A percentile compares a stretch with the other conserved stretches of the same genome.
phyloP scores from a whole-genome alignment of 2,888 invertebrate species.

The Thecophora atra region DNA sequence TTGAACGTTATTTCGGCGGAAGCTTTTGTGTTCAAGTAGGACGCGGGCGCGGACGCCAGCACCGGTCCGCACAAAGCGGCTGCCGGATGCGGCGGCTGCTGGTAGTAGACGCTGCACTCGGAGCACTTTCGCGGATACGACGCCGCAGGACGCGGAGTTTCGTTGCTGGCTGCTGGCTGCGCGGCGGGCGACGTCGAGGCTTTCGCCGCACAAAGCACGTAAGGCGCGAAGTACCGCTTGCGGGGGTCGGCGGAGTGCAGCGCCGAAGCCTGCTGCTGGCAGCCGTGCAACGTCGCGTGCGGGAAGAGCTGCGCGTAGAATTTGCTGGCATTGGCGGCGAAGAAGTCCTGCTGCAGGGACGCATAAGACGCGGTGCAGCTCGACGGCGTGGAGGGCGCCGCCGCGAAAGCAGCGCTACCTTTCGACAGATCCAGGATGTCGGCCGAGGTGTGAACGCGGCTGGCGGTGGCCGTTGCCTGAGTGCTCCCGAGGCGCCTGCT shows the following conservation, averaged over 20 bases:
- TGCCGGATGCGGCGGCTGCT: conserved; percentile 48
- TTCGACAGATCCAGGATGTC: conserved; percentile 63
- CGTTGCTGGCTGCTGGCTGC: background rate
- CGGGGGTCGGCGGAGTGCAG: conserved; percentile 41
- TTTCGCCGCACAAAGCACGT: conserved; percentile 42
- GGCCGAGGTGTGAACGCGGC: background rate
- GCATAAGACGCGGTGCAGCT: conserved; percentile 40
- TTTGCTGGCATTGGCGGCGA: conserved; percentile 57
- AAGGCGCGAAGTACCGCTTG: conserved; percentile 57
- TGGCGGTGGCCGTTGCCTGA: conserved; percentile 11
- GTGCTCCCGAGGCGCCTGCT: too few species aligned
- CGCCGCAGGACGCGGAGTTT: conserved; percentile 33
- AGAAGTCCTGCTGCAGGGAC: conserved; percentile 52
- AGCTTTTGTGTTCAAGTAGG: conserved; percentile 39
- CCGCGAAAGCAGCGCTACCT: conserved; percentile 33
- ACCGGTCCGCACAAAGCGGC: background rate
- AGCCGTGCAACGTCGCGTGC: conserved; percentile 55
- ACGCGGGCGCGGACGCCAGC: background rate
- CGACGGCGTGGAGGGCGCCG: background rate
- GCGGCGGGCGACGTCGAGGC: conserved; percentile 32
- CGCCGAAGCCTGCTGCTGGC: background rate
- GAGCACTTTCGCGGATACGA: conserved; percentile 53
- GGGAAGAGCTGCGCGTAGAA: conserved; percentile 62
- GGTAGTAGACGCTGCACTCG: conserved; percentile 57
- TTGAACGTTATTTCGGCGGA: conserved; percentile 42